Percentiles rank a stretch among this genome's conserved stretches.
phyloP scores from a whole-genome alignment of 1,140 invertebrate species.

The Papilio dardanus region DNA sequence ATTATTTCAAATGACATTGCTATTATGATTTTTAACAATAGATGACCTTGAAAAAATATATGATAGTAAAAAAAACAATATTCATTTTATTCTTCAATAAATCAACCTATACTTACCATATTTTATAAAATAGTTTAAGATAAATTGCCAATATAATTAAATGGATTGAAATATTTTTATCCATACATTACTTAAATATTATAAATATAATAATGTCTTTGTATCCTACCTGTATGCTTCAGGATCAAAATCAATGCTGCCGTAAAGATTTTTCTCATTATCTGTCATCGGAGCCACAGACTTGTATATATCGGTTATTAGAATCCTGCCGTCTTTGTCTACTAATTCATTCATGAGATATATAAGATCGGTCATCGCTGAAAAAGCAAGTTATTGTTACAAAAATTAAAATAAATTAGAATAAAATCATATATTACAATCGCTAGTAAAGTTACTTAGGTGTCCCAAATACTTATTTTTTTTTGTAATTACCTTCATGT shows the following conservation, averaged over 20 bases:
- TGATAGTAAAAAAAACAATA: background rate
- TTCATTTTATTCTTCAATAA: background rate
- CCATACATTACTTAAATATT: background rate
- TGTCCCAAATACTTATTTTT: background rate
- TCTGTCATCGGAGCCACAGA: conserved; percentile 89
- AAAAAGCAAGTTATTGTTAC: conserved; percentile 44
- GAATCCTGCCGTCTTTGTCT: conserved; percentile 92
- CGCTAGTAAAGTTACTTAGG: background rate
- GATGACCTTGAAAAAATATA: background rate
- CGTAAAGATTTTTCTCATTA: conserved; percentile 91
- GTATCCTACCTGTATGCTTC: conserved; percentile 86
- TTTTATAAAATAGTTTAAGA: background rate
- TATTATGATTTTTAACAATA: background rate
- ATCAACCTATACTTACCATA: background rate
- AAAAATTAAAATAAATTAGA: too few relatives aligned
- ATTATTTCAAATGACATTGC: background rate
- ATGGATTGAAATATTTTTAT: background rate
- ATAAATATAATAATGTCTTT: background rate
- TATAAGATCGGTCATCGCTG: conserved; percentile 94
- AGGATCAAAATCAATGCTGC: conserved; percentile 95
- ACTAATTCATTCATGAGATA: conserved; percentile 92
- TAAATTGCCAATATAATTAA: too few relatives aligned
- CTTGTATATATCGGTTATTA: conserved; percentile 91
- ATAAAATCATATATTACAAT: too few relatives aligned
- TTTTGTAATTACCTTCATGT: conserved; percentile 81